Evolutionary conservation across 2,113 vertebrate genomes (phyloP).

Genomic region (Dasyornis broadbenti): DNA sequence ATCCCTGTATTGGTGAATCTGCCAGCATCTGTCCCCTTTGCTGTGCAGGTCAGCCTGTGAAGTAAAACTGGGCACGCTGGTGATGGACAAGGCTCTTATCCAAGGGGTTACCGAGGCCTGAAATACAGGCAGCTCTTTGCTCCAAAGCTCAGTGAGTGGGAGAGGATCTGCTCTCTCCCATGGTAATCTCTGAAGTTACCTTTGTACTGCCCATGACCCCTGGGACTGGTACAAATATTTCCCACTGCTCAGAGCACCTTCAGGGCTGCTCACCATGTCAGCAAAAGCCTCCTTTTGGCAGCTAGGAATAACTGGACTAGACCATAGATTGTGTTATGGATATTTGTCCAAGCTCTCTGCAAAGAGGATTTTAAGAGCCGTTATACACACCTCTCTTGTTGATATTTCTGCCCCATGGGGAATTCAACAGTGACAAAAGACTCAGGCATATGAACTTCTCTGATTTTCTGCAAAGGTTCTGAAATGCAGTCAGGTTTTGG

Average conservation of each 20-base stretch:
- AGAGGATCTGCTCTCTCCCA: background rate
- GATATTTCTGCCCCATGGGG: background rate
- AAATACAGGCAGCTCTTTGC: background rate
- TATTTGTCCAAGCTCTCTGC: background rate
- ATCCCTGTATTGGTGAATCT: background rate
- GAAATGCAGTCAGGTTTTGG: background rate
- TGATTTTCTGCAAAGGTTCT: background rate
- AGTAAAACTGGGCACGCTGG: rapidly evolving
- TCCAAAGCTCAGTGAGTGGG: background rate
- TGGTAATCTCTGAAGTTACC: background rate
- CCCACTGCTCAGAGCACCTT: background rate
- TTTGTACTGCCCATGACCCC: background rate
- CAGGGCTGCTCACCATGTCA: background rate
- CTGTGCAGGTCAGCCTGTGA: background rate
- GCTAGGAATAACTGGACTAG: background rate
- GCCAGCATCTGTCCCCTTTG: background rate
- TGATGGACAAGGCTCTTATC: background rate
- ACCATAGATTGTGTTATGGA: background rate
- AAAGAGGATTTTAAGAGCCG: background rate
- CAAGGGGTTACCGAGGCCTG: background rate
- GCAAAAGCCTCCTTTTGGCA: background rate
- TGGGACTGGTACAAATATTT: background rate
- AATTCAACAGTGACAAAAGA: background rate
- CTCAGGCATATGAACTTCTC: background rate
- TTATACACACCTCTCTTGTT: background rate